phyloP scores from a whole-genome alignment of 2,113 vertebrate genomes.

The Heptranchias perlo region DNA sequence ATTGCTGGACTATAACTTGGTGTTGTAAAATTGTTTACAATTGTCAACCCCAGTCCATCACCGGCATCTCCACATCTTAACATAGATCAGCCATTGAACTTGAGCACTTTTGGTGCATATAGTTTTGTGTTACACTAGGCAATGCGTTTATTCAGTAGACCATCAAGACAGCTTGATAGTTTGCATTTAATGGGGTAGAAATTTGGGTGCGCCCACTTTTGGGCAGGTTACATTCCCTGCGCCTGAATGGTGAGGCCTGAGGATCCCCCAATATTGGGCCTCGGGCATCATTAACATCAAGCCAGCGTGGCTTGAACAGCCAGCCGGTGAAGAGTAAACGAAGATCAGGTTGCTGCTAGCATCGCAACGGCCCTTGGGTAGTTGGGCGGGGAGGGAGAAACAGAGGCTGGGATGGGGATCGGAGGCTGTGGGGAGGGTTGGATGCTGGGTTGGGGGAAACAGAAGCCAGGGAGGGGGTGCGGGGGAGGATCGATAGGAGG shows the following conservation, averaged over 20 bases:
- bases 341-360: not conserved
- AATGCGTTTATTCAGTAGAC: not conserved
- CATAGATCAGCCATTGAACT: not conserved
- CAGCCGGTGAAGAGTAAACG: not conserved
- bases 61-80: too few species aligned
- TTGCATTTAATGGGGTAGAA: not conserved
- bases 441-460: not conserved
- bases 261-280: not conserved
- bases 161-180: not conserved
- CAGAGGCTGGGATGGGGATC: not conserved
- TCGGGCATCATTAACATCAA: not conserved
- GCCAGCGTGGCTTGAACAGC: not conserved
- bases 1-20: too few species aligned
- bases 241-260: not conserved
- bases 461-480: not conserved
- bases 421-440: not conserved
- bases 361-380: not conserved
- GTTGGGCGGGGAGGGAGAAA: not conserved
- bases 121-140: not conserved
- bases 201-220: not conserved
- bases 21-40: too few species aligned
- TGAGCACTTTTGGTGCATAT: not conserved
- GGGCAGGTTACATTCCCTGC: not conserved
- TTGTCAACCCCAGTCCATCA: too few species aligned
- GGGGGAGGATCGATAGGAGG: not conserved